Conservation (phyloP, 2,888 invertebrate genomes). For the Melikaiella ostensackeni region DNA sequence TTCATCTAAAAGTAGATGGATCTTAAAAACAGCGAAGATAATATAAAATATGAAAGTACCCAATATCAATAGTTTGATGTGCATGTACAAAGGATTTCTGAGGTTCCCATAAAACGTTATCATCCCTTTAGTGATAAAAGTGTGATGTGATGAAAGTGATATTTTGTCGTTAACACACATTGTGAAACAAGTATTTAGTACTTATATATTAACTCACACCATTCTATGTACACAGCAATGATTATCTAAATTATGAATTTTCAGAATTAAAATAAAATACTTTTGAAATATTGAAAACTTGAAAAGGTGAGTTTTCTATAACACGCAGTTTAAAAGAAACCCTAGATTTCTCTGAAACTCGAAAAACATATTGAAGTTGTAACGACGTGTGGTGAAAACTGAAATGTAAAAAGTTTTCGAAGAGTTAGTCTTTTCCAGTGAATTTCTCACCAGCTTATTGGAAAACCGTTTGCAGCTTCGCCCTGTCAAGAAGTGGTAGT, state of each 20-base stretch:
- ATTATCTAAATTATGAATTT: no score
- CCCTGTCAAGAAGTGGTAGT: neutral
- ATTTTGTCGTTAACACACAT: neutral
- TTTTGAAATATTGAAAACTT: no score
- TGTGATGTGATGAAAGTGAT: neutral
- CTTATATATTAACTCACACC: no score
- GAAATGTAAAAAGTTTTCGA: neutral
- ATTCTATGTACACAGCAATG: no score
- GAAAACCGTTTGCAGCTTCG: neutral
- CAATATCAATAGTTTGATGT: neutral
- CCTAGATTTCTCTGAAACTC: neutral
- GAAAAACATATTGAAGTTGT: neutral
- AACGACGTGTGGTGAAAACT: neutral
- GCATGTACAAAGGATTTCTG: neutral
- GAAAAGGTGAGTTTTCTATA: no score
- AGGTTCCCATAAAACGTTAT: constrained; percentile 21
- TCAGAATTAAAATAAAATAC: neutral
- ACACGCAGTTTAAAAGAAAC: neutral
- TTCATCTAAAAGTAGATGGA: neutral
- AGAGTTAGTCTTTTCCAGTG: neutral
- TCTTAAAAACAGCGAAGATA: neutral
- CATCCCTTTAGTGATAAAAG: neutral
- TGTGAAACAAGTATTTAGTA: neutral
- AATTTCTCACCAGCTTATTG: constrained; percentile 1
- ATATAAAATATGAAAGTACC: neutral